Conservation (phyloP, 2,797 vertebrate species). For the Megaceryle alcyon region DNA sequence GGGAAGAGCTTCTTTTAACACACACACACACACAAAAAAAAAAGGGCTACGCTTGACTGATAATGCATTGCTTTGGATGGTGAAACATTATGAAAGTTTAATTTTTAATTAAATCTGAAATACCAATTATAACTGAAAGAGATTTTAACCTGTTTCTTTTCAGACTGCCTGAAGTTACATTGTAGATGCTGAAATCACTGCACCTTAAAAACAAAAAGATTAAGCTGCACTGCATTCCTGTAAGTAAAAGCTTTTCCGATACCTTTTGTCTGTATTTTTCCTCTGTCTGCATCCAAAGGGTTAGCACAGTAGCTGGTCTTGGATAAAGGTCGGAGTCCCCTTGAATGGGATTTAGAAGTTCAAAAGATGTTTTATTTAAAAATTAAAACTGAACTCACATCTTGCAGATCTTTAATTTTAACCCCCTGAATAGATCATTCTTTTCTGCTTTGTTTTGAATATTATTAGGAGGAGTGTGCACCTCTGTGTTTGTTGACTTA, state of each 20-base stretch:
- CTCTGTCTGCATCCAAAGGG: slow-evolving; percentile 54
- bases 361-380: slow-evolving; percentile 72
- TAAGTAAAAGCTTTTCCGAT: slow-evolving; percentile 80
- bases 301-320: slow-evolving; percentile 71
- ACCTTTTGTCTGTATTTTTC: slow-evolving; percentile 74
- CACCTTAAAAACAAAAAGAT: slow-evolving; percentile 86
- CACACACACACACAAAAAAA: slow-evolving; percentile 48
- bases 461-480: slow-evolving; percentile 35
- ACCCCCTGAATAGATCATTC: slow-evolving; percentile 57
- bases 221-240: slow-evolving; percentile 77
- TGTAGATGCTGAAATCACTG: slow-evolving; percentile 84
- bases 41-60: slow-evolving; percentile 83
- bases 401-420: slow-evolving; percentile 67
- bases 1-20: slow-evolving; percentile 75
- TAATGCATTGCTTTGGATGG: slow-evolving; percentile 88
- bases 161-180: slow-evolving; percentile 87
- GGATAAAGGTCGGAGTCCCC: slow-evolving; percentile 73
- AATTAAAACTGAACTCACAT: slow-evolving; percentile 47
- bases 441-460: slow-evolving; percentile 68
- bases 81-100: slow-evolving; percentile 91
- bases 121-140: slow-evolving; percentile 89
- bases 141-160: slow-evolving; percentile 90
- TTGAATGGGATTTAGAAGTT: slow-evolving; percentile 73
- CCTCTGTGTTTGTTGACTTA: slow-evolving; percentile 40
- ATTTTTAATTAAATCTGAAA: slow-evolving; percentile 91